Base-by-base conservation (phyloP, 2,797 vertebrate species). In the Hoplostethus atlanticus region DNA sequence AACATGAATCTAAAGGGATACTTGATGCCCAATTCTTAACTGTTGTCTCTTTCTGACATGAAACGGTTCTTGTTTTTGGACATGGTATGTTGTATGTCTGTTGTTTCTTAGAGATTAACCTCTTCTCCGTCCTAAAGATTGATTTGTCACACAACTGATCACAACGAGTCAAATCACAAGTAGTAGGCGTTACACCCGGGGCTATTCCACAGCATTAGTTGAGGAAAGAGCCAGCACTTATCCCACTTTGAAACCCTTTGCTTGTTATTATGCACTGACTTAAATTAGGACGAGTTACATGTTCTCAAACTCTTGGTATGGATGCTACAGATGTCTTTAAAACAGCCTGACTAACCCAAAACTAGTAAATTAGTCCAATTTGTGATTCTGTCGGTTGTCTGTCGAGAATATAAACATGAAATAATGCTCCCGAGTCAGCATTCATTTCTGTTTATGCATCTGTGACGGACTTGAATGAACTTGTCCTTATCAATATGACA, bases 261-360 rank as follows among this genome's bases (percentile, higher is more conserved):
- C 92, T 94, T 94, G 94, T 94, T 91, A 86, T 84, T 74, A 93
- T 96, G 95, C 95, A 95, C 96, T 96, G 96, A 96, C 94, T 94
- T 87, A 82, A 76, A 80, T 47, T 64, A 68, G 55, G 74, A 84
- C 51, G 40, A 73, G 68, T 67, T 53, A 67, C 61, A 78, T 21
- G 17, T 68, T 83, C 64, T 64, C 64, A 77, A 71, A 77, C 64
- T 76, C 58, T 71, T 80, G 70, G 65, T 66, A 60, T 78, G 71
- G 75, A 84, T 74, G 70, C 82, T 83, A 70, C 84, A 76, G 69
- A 84, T 84, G 87, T 92, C 84, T 86, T 84, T 76, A 82, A 72
- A 88, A 68, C 81, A 86, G 81, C 83, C 78, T 81, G 83, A 89
- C 73, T 63, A 85, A 91, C 77, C 81, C 73, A 73, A 88, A 89